Evolutionary conservation across 2,888 invertebrate genomes (phyloP).

Genomic region (Tipula confusa): DNA sequence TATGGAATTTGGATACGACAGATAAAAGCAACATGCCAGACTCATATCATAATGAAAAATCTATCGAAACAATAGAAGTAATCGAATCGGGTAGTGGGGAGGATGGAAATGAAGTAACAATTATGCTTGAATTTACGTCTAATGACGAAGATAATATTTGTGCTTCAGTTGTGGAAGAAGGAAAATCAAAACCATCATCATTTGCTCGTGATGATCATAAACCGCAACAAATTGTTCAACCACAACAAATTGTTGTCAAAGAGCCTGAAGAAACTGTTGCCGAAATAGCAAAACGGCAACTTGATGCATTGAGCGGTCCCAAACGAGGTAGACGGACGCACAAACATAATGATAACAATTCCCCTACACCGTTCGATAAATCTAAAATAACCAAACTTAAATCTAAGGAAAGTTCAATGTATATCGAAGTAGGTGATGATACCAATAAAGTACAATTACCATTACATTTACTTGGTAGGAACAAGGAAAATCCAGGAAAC

Average conservation of each 20-base stretch:
- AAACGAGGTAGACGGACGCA: not conserved
- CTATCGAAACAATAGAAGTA: not conserved
- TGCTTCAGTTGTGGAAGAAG: not conserved
- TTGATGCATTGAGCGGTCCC: not conserved
- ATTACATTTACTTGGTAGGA: not conserved
- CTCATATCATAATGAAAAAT: not conserved
- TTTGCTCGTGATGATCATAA: too few species aligned
- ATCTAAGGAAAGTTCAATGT: not conserved
- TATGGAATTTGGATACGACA: not conserved
- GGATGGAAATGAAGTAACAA: not conserved
- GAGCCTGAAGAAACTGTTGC: not conserved
- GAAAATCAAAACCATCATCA: not conserved
- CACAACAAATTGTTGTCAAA: not conserved
- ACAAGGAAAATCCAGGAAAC: not conserved
- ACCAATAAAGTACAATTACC: not conserved
- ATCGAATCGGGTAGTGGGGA: not conserved
- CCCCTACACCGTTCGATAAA: not conserved
- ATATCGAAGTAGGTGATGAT: not conserved
- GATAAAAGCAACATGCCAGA: not conserved
- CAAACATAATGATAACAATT: not conserved
- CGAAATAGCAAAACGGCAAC: conserved; percentile 26
- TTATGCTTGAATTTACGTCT: not conserved
- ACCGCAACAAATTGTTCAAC: not conserved
- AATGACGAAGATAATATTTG: not conserved
- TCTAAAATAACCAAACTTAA: not conserved